Evolutionary conservation across 2,888 invertebrate genomes (phyloP), one percentile per base, ranked within the genome.

Genomic region (Ochropleura plecta): DNA sequence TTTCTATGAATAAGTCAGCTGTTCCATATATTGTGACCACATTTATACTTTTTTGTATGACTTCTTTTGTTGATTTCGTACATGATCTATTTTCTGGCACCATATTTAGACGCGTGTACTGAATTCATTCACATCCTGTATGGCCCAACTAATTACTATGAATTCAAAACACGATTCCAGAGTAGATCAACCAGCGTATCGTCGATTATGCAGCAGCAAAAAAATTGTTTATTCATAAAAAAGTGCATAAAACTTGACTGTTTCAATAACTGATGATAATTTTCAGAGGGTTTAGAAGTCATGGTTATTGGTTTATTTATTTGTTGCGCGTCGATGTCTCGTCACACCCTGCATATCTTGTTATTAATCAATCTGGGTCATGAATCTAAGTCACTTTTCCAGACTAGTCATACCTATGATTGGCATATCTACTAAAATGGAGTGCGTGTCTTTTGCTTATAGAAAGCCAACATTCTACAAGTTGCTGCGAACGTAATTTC

Each of bases 381-480:
- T 80, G 59, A 71, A 77, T 73, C 57, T 59, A 57, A 59, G 63
- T 70, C 40, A 14, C 67, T 68, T 48, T 72, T 66, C 66, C 66
- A 44, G 57, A 57, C 49, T 62, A 66, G 53, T 42, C 60, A 63
- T 64, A 73, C 30, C 49, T 40, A 65, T 81, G 60, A 81, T 69
- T 81, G 82, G 69, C 59, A 48, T 60, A 60, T 44, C 59, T 78
- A 44, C 44, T 62, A 59, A 81, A 74, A 71, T 69, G 55, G 44
- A 62, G 72, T 68, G 66, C 71, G 64, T 68, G 78, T 59, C 57
- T 70, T 60, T n/a, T 46, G 53, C 49, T 70, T 48, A 59, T 72
- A 62, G 72, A 81, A 81, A 81, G 72, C 30, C 40, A 51, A 70
- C 64, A 73, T 82, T 78, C 73, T 82, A 73, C 64, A 70, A 70